Conservation (phyloP, 2,888 invertebrate genomes). For the Polydrusus pterygomalis region DNA sequence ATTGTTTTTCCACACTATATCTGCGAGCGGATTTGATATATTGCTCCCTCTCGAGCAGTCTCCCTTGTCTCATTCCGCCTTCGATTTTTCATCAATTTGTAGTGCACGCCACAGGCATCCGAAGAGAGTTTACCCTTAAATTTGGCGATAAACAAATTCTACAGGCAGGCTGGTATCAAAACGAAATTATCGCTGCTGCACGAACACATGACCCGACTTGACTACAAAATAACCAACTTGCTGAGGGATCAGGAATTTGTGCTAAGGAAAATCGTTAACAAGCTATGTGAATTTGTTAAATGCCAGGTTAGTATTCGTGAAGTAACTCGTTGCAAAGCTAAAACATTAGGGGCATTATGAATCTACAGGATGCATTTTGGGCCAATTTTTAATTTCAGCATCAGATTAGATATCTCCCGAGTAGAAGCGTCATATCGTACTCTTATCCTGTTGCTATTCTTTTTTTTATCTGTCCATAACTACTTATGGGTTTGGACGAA, state of each 20-base stretch:
- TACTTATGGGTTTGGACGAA: too few species aligned
- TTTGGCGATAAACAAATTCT: slow-evolving; percentile 64
- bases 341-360: too few species aligned
- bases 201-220: slow-evolving; percentile 63
- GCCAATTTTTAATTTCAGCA: too few species aligned
- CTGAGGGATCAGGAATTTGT: slow-evolving; percentile 63
- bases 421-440: too few species aligned
- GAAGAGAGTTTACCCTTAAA: slow-evolving; percentile 64
- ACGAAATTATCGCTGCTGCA: slow-evolving; percentile 62
- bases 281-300: slow-evolving; percentile 57
- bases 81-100: slow-evolving; percentile 50
- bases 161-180: slow-evolving; percentile 63
- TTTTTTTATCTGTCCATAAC: too few species aligned
- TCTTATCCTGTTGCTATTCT: too few species aligned
- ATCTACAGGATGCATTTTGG: too few species aligned
- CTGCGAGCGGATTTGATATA: slow-evolving; percentile 9
- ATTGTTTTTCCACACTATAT: neutral
- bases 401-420: too few species aligned
- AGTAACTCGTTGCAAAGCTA: neutral
- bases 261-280: slow-evolving; percentile 61
- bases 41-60: neutral
- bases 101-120: slow-evolving; percentile 61
- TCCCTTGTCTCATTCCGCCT: slow-evolving; percentile 17
- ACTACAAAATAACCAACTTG: slow-evolving; percentile 56
- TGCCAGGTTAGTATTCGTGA: slow-evolving; percentile 40